A percentile compares a stretch with the other conserved stretches of the same genome.
These are phyloP conservation scores for Probaryconus sp. DNA, from an alignment of 1,140 invertebrate species.

Conservation along the genomic window DNA sequence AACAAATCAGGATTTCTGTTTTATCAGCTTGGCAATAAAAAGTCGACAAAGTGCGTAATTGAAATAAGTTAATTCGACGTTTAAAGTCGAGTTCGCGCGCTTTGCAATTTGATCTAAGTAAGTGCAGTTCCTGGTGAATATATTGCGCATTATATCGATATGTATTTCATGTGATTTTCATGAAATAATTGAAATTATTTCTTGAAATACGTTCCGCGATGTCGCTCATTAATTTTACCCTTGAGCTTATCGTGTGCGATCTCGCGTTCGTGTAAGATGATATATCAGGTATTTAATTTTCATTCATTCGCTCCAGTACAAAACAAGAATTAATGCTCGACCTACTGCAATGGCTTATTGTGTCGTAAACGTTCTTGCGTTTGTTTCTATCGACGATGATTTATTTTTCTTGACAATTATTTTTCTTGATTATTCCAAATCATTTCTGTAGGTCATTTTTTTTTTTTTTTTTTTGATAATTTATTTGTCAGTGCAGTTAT, in stretches of 20 bases:
- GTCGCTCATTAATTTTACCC: slow-evolving; percentile 47
- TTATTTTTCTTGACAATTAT: too few relatives aligned
- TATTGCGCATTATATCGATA: neutral
- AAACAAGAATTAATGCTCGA: slow-evolving; percentile 40
- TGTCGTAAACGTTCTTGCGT: slow-evolving; percentile 5
- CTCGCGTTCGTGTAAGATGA: slow-evolving; percentile 23
- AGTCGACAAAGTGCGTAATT: too few relatives aligned
- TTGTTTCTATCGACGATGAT: slow-evolving; percentile 1
- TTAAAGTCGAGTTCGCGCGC: neutral
- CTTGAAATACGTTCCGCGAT: slow-evolving; percentile 19
- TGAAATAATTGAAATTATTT: slow-evolving; percentile 33
- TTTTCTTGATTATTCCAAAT: too few relatives aligned
- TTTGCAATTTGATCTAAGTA: neutral
- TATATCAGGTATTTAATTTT: slow-evolving; percentile 52
- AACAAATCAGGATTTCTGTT: too few relatives aligned
- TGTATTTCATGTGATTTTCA: slow-evolving; percentile 10
- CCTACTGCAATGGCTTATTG: slow-evolving; percentile 34
- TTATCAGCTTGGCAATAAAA: too few relatives aligned
- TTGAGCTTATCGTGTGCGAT: slow-evolving; percentile 43
- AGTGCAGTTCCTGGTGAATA: neutral
- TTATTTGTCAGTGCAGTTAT: too few relatives aligned
- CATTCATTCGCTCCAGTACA: slow-evolving; percentile 31
- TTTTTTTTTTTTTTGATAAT: too few relatives aligned
- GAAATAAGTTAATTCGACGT: too few relatives aligned
- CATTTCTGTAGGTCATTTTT: too few relatives aligned